Conservation (phyloP, 2,888 invertebrate species). For the Oligia latruncula region DNA sequence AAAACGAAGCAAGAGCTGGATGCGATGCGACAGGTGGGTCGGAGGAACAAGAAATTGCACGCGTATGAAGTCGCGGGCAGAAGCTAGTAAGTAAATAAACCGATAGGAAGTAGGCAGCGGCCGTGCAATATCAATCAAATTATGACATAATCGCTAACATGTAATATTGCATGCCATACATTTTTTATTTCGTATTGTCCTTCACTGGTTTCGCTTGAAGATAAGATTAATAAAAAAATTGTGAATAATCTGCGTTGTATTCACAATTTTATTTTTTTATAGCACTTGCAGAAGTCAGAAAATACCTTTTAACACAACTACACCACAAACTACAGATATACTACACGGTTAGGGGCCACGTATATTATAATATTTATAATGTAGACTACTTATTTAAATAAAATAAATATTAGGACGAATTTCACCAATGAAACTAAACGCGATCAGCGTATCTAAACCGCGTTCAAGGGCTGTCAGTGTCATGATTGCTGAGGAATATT, state of each 20-base stretch:
- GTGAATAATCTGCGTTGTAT: neutral
- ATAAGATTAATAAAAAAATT: conserved; percentile 30
- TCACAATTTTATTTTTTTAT: conserved; percentile 10
- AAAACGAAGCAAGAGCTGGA: no score
- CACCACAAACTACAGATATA: no score
- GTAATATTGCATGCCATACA: conserved; percentile 23
- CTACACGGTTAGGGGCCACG: neutral
- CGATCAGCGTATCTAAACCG: neutral
- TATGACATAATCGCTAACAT: conserved; percentile 41
- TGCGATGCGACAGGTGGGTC: no score
- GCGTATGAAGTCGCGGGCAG: neutral
- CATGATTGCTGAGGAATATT: neutral
- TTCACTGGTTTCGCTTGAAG: conserved; percentile 36
- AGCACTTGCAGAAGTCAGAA: conserved; percentile 3
- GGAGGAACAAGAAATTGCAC: neutral
- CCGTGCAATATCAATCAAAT: conserved; percentile 19
- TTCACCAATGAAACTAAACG: conserved; percentile 3
- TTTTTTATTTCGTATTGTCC: conserved; percentile 16
- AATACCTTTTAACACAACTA: conserved; percentile 9
- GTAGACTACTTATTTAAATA: neutral
- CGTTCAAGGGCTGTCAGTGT: neutral
- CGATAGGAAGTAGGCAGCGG: neutral
- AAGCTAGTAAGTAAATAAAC: neutral
- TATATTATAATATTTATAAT: neutral
- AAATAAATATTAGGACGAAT: neutral